These are phyloP conservation scores for Quiscalus mexicanus DNA, from an alignment of 2,113 vertebrate genomes.

Conservation along the genomic window DNA sequence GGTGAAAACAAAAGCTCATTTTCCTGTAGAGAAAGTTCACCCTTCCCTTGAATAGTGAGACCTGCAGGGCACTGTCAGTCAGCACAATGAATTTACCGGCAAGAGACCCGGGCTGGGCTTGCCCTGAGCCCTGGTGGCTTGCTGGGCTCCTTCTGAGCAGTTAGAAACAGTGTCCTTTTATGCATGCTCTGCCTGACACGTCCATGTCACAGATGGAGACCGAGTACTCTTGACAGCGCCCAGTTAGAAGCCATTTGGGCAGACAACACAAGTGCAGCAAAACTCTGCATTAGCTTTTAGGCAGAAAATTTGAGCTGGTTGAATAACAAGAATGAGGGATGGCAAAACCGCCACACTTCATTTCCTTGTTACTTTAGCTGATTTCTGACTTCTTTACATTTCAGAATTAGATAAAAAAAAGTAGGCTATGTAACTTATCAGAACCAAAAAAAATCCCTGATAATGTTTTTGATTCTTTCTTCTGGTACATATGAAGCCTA, in stretches of 20 bases:
- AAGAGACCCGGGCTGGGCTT: neutral
- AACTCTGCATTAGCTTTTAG: neutral
- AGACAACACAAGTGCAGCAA: neutral
- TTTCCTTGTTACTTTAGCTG: neutral
- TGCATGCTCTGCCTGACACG: neutral
- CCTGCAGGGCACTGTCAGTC: neutral
- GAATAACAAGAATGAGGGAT: neutral
- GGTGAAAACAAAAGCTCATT: neutral
- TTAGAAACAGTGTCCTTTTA: neutral
- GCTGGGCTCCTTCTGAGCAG: neutral
- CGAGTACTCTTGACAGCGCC: neutral
- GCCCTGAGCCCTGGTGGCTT: neutral
- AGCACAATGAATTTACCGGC: neutral
- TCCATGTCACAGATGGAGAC: neutral
- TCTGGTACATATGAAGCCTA: neutral
- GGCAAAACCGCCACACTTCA: neutral
- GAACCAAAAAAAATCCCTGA: neutral
- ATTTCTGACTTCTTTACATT: neutral
- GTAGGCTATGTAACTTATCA: neutral
- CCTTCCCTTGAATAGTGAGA: neutral
- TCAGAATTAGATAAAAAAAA: neutral
- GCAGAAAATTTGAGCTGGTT: neutral
- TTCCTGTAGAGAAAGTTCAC: neutral
- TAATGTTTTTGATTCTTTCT: neutral
- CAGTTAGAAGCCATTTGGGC: neutral